Conservation (phyloP, 2,797 vertebrate species). For the Siniperca scherzeri region DNA sequence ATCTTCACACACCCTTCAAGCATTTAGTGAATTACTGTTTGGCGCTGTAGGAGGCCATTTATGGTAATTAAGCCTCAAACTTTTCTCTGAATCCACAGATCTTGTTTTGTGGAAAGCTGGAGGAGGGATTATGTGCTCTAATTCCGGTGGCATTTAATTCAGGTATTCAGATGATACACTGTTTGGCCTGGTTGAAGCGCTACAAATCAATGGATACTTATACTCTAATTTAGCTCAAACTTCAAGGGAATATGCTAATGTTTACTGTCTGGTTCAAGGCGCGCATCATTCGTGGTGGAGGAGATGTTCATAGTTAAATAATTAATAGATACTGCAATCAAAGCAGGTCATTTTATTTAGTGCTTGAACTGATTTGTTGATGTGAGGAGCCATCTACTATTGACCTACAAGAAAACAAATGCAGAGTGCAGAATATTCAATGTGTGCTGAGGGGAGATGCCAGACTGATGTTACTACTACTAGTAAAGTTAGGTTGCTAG, state of each 20-base stretch:
- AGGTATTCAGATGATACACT: neutral
- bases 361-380: neutral
- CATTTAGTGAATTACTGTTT: conserved; percentile 24
- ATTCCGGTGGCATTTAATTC: neutral
- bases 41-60: conserved; percentile 29
- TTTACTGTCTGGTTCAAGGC: neutral
- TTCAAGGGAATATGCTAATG: neutral
- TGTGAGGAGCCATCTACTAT: neutral
- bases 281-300: conserved; percentile 15
- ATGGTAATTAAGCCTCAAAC: conserved; percentile 28
- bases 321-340: conserved; percentile 6
- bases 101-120: conserved; percentile 31
- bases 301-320: conserved; percentile 12
- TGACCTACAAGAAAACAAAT: conserved; percentile 23
- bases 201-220: neutral
- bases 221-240: neutral
- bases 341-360: neutral
- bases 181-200: conserved; percentile 6
- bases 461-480: conserved; percentile 59
- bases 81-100: conserved; percentile 31
- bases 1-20: conserved; percentile 24
- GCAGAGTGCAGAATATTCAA: conserved; percentile 16
- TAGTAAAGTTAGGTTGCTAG: conserved; percentile 77
- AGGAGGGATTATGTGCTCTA: conserved; percentile 43
- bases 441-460: conserved; percentile 23